phyloP scores from a whole-genome alignment of 2,113 vertebrate species.

The Cavia aperea region DNA sequence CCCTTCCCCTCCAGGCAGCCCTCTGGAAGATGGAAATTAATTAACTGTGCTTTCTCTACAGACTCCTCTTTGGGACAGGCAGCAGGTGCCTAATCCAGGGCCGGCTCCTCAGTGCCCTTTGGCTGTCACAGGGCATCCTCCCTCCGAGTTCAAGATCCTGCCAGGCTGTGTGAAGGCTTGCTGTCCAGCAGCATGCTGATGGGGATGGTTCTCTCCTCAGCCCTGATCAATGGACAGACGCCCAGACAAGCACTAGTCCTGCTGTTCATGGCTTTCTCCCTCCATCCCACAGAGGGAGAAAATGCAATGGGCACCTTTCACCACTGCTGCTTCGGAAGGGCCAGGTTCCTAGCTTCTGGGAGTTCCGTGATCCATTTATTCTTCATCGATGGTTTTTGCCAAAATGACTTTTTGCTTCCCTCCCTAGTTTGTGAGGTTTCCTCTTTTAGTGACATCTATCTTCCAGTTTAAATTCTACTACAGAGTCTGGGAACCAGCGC shows the following conservation, averaged over 20 bases:
- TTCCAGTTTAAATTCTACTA: neutral
- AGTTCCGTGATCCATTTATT: neutral
- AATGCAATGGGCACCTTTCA: constrained; percentile 48
- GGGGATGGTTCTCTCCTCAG: neutral
- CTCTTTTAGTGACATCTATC: constrained; percentile 41
- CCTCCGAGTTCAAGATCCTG: neutral
- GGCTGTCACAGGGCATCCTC: neutral
- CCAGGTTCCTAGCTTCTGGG: neutral
- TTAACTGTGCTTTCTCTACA: neutral
- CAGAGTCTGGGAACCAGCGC: no score
- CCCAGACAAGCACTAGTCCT: constrained; percentile 58
- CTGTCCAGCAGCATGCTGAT: neutral
- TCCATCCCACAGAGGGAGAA: constrained; percentile 7
- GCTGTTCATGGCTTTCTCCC: constrained; percentile 44
- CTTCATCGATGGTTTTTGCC: neutral
- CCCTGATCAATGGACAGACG: neutral
- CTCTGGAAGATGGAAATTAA: neutral
- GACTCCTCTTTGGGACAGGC: neutral
- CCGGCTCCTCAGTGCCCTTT: neutral
- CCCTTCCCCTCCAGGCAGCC: neutral
- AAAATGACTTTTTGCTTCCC: neutral
- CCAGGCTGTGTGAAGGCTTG: neutral
- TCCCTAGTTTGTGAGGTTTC: neutral
- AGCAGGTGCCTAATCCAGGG: neutral
- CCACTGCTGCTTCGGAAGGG: neutral